A percentile compares a stretch with the other conserved stretches of the same genome.
Conservation (phyloP, 2,888 invertebrate genomes). For the Cheilosia pagana region DNA sequence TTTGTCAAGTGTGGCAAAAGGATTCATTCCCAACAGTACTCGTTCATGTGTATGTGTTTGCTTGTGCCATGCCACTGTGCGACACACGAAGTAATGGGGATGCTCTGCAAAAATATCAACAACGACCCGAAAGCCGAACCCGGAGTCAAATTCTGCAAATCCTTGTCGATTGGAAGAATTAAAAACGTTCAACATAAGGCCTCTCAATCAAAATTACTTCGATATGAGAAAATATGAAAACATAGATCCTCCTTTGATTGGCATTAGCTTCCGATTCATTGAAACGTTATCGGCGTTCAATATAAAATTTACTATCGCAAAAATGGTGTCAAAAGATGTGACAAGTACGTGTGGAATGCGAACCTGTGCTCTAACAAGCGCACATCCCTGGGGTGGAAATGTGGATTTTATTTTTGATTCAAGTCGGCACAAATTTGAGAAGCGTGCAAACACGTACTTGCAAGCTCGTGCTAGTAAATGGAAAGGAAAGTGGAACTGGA, state of each 20-base stretch:
- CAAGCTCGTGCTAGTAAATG: neutral
- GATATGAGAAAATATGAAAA: neutral
- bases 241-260: constrained; percentile 32
- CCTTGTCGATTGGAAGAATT: constrained; percentile 34
- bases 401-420: constrained; percentile 17
- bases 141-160: constrained; percentile 12
- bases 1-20: constrained; percentile 76
- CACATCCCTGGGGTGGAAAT: neutral
- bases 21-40: constrained; percentile 67
- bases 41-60: constrained; percentile 58
- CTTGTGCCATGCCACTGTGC: constrained; percentile 1
- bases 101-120: constrained; percentile 17
- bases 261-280: constrained; percentile 38
- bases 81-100: constrained; percentile 44
- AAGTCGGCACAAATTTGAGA: constrained; percentile 16
- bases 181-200: constrained; percentile 16
- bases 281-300: constrained; percentile 16
- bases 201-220: constrained; percentile 25
- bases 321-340: constrained; percentile 31
- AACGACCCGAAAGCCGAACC: neutral
- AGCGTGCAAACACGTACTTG: constrained; percentile 14
- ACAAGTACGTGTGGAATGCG: constrained; percentile 29
- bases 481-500: neutral
- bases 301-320: constrained; percentile 15
- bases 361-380: constrained; percentile 9